Evolutionary conservation across 2,113 vertebrate species (phyloP), one percentile per base, ranked within the genome.

Genomic region (Cynoglossus semilaevis): DNA sequence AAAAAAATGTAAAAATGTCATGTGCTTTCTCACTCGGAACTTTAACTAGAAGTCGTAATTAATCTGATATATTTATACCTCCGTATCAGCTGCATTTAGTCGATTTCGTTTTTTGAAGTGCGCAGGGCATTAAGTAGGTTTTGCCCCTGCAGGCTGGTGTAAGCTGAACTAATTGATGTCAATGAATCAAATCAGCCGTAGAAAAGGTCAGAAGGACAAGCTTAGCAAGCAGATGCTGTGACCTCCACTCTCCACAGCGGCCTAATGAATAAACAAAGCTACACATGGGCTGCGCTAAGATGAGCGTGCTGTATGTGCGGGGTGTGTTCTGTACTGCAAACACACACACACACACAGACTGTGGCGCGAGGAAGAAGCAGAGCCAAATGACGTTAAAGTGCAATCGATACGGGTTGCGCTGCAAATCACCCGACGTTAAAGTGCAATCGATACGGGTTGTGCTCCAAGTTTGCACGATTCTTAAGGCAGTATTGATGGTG

Each of bases 121-220:
- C n/a, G n/a, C 54, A 38, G 44, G 47, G 60, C 64, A 10, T 77
- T 78, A 45, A 60, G 58, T 9, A 11, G 63, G 51, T 61, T 42
- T 63, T 19, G 69, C 67, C 58, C 59, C 11, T 38, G 53, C 46
- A 53, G 65, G 49, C 4, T 9, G 1, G 43, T 36, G 49, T 75
- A 70, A 84, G 63, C 76, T 51, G 50, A 70, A 53, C 44, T 84
- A 87, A 85, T 79, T 82, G 85, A 78, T 79, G 72, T 72, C 63
- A 80, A 85, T 88, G 64, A 83, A 77, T 83, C 70, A 83, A 84
- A 87, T 80, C 65, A 76, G 78, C 48, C 50, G 18, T 36, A 16
- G 42, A 41, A 67, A 64, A 73, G 66, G 71, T 29, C 61, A 64
- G 42, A 53, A 72, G 68, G 76, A 77, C 66, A 57, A 70, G 53